Conservation (phyloP, 2,888 invertebrate genomes). For the Perithous albicinctus region DNA sequence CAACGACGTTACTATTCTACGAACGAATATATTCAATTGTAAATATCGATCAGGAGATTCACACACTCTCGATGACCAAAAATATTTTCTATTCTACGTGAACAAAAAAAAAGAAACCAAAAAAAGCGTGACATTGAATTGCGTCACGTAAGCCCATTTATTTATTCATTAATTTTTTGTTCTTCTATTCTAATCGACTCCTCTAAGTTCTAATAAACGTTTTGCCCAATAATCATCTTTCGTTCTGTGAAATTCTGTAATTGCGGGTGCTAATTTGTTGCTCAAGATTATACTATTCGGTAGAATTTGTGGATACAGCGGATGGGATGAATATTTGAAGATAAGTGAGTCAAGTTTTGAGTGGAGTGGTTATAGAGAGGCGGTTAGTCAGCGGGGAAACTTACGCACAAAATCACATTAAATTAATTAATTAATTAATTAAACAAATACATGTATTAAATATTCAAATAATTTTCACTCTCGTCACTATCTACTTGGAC, state of each 20-base stretch:
- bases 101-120: too few relatives aligned
- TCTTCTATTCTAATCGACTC: conserved; percentile 57
- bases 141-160: conserved; percentile 44
- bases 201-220: conserved; percentile 44
- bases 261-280: conserved; percentile 34
- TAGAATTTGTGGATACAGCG: conserved; percentile 40
- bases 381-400: conserved; percentile 42
- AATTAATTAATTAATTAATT: conserved; percentile 10
- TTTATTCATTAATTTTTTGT: too few relatives aligned
- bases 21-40: conserved; percentile 52
- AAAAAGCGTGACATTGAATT: conserved; percentile 53
- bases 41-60: background rate
- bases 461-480: conserved; percentile 72
- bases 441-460: conserved; percentile 41
- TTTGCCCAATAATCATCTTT: conserved; percentile 27
- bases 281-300: conserved; percentile 41
- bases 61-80: conserved; percentile 54
- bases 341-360: conserved; percentile 12
- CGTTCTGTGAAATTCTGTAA: conserved; percentile 11
- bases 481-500: conserved; percentile 79
- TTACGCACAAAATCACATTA: conserved; percentile 48
- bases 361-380: conserved; percentile 15
- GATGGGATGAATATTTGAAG: conserved; percentile 36
- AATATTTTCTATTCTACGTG: conserved; percentile 58
- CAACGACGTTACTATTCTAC: conserved; percentile 62